Percentiles rank a stretch among this genome's conserved stretches.
phyloP scores from a whole-genome alignment of 1,140 invertebrate genomes.

The Trichomalopsis sarcophagae region DNA sequence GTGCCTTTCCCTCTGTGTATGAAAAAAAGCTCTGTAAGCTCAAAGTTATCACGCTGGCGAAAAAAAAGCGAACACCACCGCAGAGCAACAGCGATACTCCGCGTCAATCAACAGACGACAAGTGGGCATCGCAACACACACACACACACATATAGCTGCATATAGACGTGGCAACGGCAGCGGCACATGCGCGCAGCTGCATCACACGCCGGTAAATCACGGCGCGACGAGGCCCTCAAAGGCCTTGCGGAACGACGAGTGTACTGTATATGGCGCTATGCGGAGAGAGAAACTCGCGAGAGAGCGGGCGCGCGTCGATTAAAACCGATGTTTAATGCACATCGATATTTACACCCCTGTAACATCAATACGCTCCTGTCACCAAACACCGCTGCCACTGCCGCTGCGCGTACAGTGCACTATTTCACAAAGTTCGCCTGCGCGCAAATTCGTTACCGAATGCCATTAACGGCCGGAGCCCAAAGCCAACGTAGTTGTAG shows the following conservation, averaged over 20 bases:
- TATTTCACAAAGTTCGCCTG: constrained; percentile 29
- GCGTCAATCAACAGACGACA: background rate
- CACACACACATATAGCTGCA: too few species aligned
- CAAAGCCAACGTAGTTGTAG: background rate
- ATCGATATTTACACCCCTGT: constrained; percentile 36
- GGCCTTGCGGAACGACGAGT: background rate
- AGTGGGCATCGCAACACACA: background rate
- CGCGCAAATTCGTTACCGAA: constrained; percentile 45
- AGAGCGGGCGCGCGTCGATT: constrained; percentile 10
- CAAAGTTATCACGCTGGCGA: background rate
- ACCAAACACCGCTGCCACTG: background rate
- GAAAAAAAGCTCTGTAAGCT: too few species aligned
- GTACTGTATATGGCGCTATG: background rate
- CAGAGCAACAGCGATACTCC: background rate
- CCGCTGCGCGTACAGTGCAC: background rate
- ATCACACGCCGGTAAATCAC: background rate
- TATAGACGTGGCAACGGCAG: too few species aligned
- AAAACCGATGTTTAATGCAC: constrained; percentile 37
- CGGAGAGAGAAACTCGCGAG: background rate
- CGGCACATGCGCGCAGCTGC: background rate
- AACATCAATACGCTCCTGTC: constrained; percentile 34
- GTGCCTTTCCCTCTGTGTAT: background rate
- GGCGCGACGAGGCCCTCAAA: background rate
- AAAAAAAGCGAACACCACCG: background rate
- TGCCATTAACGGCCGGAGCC: constrained; percentile 21